Conservation (phyloP, 2,113 vertebrate species). For the Tragelaphus buxtoni region DNA sequence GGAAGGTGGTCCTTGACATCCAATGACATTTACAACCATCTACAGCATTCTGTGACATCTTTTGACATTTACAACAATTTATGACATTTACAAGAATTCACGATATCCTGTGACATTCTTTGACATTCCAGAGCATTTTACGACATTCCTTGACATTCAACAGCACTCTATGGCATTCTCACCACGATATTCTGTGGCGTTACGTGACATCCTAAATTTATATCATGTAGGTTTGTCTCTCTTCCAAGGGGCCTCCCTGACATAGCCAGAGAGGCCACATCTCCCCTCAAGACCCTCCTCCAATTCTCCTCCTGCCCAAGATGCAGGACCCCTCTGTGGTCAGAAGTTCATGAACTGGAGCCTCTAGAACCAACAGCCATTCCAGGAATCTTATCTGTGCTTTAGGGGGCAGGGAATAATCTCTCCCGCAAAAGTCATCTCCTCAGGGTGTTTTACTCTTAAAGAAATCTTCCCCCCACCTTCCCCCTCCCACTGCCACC, state of each 20-base stretch:
- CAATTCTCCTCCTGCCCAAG: background rate
- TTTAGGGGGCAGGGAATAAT: background rate
- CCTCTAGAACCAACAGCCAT: background rate
- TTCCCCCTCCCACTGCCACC: background rate
- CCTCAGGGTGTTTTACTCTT: background rate
- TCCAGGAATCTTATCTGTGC: background rate
- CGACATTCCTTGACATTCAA: constrained; percentile 45
- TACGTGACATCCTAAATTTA: constrained; percentile 40
- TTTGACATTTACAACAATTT: constrained; percentile 23
- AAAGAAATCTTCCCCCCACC: background rate
- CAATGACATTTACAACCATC: background rate
- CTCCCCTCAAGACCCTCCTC: background rate
- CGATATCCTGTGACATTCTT: background rate
- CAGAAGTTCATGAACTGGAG: background rate
- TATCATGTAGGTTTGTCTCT: background rate
- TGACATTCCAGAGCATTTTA: constrained; percentile 55
- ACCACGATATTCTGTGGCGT: background rate
- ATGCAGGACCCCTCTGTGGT: background rate
- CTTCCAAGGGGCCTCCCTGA: background rate
- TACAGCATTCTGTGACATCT: background rate
- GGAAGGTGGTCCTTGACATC: constrained; percentile 23
- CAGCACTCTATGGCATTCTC: background rate
- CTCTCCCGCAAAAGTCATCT: background rate
- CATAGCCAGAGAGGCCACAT: background rate
- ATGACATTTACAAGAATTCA: constrained; percentile 50